Conservation (phyloP, 64 coral and sea anemone species). For the Astreopora myriophthalma region DNA sequence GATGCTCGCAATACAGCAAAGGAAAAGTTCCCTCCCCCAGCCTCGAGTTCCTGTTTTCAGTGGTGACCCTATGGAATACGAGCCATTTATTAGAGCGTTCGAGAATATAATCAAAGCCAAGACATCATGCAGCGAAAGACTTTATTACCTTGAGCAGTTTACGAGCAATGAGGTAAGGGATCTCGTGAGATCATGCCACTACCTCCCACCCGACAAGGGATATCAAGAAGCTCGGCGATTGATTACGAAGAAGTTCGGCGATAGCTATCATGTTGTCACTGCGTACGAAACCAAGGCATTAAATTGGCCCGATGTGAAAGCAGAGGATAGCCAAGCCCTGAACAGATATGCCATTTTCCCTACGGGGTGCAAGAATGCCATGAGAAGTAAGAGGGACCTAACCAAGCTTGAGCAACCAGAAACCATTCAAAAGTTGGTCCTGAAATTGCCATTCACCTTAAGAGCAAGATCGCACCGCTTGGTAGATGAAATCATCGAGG, state of each 20-base stretch:
- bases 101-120: background rate
- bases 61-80: conserved; percentile 17
- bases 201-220: background rate
- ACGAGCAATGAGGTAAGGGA: conserved; percentile 14
- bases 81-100: conserved; percentile 27
- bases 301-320: background rate
- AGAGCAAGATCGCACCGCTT: conserved; percentile 28
- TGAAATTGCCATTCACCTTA: conserved; percentile 47
- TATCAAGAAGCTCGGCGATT: background rate
- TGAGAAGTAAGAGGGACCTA: conserved; percentile 29
- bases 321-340: background rate
- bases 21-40: background rate
- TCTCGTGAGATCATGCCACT: conserved; percentile 20
- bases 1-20: background rate
- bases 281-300: conserved; percentile 22
- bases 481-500: conserved; percentile 12
- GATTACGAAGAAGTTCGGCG: conserved; percentile 15
- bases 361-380: conserved; percentile 53
- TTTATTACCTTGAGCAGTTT: conserved; percentile 23
- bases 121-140: too few species aligned
- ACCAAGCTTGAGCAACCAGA: conserved; percentile 56
- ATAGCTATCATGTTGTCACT: background rate
- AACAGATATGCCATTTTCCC: conserved; percentile 28
- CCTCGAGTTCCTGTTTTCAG: background rate
- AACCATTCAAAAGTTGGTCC: conserved; percentile 19